Evolutionary conservation across 64 coral and sea anemone species (phyloP), one percentile per base, ranked within the genome.

Genomic region (Pachyseris speciosa): DNA sequence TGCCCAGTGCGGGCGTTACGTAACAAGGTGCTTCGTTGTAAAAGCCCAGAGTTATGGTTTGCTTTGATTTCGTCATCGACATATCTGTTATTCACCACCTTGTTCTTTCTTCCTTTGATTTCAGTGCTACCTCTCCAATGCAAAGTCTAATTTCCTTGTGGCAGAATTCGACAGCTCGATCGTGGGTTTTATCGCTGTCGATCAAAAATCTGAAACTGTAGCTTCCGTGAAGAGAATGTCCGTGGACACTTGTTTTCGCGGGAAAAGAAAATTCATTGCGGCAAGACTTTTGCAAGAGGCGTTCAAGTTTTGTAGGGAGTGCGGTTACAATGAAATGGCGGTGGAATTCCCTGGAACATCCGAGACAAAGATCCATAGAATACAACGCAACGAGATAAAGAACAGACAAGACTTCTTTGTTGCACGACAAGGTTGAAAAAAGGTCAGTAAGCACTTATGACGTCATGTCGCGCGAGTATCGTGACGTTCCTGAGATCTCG

Each of bases 81-180:
- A 50, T 30, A 9, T 50, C 11, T 72, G 2, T n/a, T 22, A 34
- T 16, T n/a, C 31, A 52, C 29, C 11, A n/a, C 9, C 36, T 36
- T 81, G 19, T 27, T 37, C 20, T 57, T 87, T 72, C 4, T 60
- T 37, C 30, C 11, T 55, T 58, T n/a, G 2, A 38, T 55, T 74
- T 31, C 67, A 87, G 85, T 52, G 74, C 34, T 87, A 87, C 33
- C 29, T 87, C 31, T 73, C 48, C 20, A 87, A 60, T 2, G 85
- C 45, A 16, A 87, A 61, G 51, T 59, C 67, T 1, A 87, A 74
- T 33, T 87, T 87, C 16, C 45, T 87, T 5, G 85, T 87, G n/a
- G 85, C 85, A 45, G 85, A 87, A 28, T 74, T 87, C 68, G 53
- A 87, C 85, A 87, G 25, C 85, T 87, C 85, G 7, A 53, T 87